A percentile compares a stretch with the other conserved stretches of the same genome.
Evolutionary conservation across 2,113 vertebrate species (phyloP).

Genomic region (Sturnus vulgaris): DNA sequence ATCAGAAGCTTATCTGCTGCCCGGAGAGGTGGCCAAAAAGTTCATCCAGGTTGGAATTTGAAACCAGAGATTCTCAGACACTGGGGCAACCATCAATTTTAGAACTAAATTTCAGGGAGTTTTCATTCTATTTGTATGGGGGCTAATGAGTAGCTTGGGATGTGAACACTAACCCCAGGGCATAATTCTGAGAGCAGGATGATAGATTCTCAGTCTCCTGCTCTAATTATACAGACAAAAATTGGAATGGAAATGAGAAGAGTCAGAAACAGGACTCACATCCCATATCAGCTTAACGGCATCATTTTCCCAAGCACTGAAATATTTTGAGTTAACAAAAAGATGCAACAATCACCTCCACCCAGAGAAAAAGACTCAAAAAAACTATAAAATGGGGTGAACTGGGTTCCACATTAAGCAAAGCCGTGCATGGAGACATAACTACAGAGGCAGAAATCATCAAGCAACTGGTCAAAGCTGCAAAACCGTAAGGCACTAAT

Average conservation of each 20-base stretch:
- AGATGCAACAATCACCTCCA: background rate
- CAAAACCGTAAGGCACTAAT: background rate
- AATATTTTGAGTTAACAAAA: background rate
- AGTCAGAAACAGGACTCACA: background rate
- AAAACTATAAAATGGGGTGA: background rate
- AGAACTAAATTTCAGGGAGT: background rate
- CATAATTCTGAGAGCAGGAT: slow-evolving; percentile 17
- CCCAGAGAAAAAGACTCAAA: background rate
- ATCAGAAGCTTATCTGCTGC: background rate
- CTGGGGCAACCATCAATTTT: background rate
- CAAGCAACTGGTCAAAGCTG: background rate
- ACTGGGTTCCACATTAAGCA: background rate
- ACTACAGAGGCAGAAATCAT: background rate
- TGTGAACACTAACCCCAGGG: background rate
- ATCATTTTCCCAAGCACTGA: background rate
- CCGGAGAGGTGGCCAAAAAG: background rate
- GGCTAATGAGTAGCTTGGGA: slow-evolving; percentile 43
- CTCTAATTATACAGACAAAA: slow-evolving; percentile 40
- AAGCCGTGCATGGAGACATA: background rate
- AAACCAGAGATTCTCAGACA: slow-evolving; percentile 12
- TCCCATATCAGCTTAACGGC: background rate
- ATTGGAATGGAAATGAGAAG: background rate
- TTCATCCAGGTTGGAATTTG: slow-evolving; percentile 27
- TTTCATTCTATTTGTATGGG: slow-evolving; percentile 5
- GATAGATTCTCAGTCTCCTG: background rate